phyloP scores from a whole-genome alignment of 2,888 invertebrate genomes.

The Teleiodes luculella region DNA sequence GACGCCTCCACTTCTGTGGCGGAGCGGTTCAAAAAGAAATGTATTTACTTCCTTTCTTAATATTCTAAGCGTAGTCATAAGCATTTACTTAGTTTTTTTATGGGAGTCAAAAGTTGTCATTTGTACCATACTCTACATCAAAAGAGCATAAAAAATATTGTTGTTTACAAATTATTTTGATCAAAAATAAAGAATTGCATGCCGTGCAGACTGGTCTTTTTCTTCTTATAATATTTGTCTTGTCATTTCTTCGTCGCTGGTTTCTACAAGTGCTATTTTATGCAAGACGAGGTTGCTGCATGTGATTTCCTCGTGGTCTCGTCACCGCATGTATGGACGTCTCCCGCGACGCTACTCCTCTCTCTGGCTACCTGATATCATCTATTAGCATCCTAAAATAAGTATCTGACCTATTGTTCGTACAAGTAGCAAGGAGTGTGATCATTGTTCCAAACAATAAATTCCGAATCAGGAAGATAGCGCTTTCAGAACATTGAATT shows the following conservation, averaged over 20 bases:
- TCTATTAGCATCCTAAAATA: too few relatives aligned
- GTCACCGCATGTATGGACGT: constrained; percentile 36
- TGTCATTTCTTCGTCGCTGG: constrained; percentile 18
- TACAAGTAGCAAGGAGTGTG: too few relatives aligned
- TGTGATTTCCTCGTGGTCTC: not conserved
- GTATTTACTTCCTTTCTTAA: constrained; percentile 23
- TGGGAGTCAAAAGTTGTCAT: constrained; percentile 68
- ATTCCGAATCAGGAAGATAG: too few relatives aligned
- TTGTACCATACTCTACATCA: constrained; percentile 63
- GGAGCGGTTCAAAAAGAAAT: not conserved
- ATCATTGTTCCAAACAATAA: too few relatives aligned
- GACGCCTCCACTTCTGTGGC: not conserved
- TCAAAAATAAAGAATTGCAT: constrained; percentile 73
- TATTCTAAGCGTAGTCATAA: constrained; percentile 35
- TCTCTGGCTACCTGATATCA: too few relatives aligned
- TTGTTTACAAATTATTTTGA: constrained; percentile 75
- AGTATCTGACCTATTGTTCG: too few relatives aligned
- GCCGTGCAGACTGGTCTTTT: constrained; percentile 61
- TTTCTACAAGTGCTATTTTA: not conserved
- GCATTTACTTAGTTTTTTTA: constrained; percentile 70
- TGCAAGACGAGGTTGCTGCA: constrained; percentile 35
- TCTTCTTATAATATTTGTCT: constrained; percentile 19
- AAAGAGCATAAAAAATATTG: constrained; percentile 63
- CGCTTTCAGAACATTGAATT: too few relatives aligned
- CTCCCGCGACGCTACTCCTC: constrained; percentile 1